Evolutionary conservation across 2,113 vertebrate species (phyloP), one percentile per base, ranked within the genome.

Genomic region (Otocyon megalotis): DNA sequence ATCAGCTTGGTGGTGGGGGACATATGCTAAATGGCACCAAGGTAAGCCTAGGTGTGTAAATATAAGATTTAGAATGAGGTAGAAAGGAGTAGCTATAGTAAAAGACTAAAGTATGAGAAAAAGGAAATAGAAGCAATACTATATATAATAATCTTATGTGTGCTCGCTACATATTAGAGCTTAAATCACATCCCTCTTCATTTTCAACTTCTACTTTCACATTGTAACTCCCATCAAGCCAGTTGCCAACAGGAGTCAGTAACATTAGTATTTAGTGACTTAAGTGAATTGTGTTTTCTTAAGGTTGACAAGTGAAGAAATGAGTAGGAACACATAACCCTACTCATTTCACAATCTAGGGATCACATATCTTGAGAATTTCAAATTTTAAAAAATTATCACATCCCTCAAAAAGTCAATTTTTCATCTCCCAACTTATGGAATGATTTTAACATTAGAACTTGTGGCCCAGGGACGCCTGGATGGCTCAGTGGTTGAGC

Each of bases 141-240:
- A 62, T 19, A 85, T 14, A 56, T 48, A 58, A 84, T 63, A 50
- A 63, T 85, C 80, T 81, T 82, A 65, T 58, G 81, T 76, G 22
- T 71, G 30, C 35, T 81, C 4, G 82, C 22, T 77, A 65, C 3
- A 63, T 60, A 56, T 8, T 62, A 37, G 43, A 17, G 56, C 26
- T 89, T 48, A 69, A 76, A 69, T 93, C 79, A 74, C 9, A 81
- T 58, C 24, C 14, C 15, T 84, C 32, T 93, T 94, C 22, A 88
- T 65, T 94, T 88, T 79, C 65, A 97, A 79, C 48, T 88, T 93
- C 37, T 72, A 82, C 89, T 72, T 32, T 93, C 48, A 94, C 93
- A 90, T 30, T 82, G 32, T 56, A 88, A 87, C 26, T 93, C 26
- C 50, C n/a, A 81, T 50, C 28, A 91, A 93, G 88, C 63, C 11